A percentile compares a stretch with the other conserved stretches of the same genome.
Evolutionary conservation across 2,113 vertebrate genomes (phyloP).

Genomic region (Gavialis gangeticus): DNA sequence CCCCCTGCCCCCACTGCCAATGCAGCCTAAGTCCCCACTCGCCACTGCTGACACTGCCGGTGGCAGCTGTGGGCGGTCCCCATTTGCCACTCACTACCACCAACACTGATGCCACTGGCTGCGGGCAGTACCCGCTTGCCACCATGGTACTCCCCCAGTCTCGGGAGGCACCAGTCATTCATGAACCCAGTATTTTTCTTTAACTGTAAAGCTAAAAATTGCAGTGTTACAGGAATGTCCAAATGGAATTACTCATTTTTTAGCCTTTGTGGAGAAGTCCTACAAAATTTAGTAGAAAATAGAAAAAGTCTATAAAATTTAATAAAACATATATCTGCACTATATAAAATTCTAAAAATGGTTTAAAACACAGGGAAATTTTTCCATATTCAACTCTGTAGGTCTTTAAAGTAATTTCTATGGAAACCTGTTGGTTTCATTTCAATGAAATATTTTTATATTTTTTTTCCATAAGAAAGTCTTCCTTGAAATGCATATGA

Average conservation of each 20-base stretch:
- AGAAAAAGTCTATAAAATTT: background rate
- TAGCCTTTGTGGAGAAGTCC: background rate
- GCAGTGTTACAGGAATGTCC: no score
- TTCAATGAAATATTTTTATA: background rate
- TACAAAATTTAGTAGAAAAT: background rate
- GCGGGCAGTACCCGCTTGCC: no score
- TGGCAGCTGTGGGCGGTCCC: no score
- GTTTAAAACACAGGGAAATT: background rate
- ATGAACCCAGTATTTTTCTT: background rate
- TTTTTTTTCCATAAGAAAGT: background rate
- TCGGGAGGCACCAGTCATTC: no score
- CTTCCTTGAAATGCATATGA: background rate
- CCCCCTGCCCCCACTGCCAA: no score
- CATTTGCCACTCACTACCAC: no score
- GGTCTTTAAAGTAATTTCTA: background rate
- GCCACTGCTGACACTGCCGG: no score
- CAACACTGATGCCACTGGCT: no score
- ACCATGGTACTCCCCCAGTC: no score
- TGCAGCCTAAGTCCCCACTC: no score
- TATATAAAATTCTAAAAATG: background rate
- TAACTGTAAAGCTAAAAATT: background rate
- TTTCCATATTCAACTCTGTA: background rate
- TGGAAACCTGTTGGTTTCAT: background rate
- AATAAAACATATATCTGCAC: background rate
- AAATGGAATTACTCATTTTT: background rate